Conservation (phyloP, 2,797 vertebrate genomes). For the Merluccius polli region DNA sequence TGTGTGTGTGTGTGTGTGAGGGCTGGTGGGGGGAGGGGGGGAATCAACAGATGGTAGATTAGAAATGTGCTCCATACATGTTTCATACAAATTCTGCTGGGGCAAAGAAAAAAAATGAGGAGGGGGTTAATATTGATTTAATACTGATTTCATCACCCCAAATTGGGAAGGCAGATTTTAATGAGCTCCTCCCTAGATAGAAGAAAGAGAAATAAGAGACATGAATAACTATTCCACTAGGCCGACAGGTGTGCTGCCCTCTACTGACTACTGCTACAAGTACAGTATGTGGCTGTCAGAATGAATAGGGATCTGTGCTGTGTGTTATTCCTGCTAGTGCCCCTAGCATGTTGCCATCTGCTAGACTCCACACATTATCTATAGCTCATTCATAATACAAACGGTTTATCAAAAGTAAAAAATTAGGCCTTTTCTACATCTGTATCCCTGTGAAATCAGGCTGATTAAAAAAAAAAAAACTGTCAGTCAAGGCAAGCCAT, state of each 20-base stretch:
- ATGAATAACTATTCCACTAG: constrained; percentile 30
- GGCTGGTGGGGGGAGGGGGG: background rate
- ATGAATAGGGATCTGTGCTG: background rate
- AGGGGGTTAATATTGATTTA: constrained; percentile 53
- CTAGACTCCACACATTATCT: background rate
- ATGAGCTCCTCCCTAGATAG: constrained; percentile 49
- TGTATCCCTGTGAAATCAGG: background rate
- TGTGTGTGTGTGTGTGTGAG: background rate
- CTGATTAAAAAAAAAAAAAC: background rate
- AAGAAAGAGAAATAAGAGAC: constrained; percentile 40
- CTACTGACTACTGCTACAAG: constrained; percentile 49
- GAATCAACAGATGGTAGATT: constrained; percentile 5
- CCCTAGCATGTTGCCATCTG: no score
- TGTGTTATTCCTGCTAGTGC: background rate
- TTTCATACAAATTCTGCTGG: background rate
- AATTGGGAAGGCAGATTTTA: constrained; percentile 47
- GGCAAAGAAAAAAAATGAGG: background rate
- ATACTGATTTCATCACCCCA: constrained; percentile 61
- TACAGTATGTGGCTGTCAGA: constrained; percentile 14
- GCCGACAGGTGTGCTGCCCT: constrained; percentile 58
- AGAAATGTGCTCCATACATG: background rate
- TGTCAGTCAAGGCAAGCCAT: background rate
- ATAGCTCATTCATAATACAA: background rate
- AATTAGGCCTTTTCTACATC: background rate
- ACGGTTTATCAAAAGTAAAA: background rate